Evolutionary conservation across 92 coral and sea anemone genomes (phyloP), one percentile per base, ranked within the genome.

Genomic region (Epizoanthus fatuus): DNA sequence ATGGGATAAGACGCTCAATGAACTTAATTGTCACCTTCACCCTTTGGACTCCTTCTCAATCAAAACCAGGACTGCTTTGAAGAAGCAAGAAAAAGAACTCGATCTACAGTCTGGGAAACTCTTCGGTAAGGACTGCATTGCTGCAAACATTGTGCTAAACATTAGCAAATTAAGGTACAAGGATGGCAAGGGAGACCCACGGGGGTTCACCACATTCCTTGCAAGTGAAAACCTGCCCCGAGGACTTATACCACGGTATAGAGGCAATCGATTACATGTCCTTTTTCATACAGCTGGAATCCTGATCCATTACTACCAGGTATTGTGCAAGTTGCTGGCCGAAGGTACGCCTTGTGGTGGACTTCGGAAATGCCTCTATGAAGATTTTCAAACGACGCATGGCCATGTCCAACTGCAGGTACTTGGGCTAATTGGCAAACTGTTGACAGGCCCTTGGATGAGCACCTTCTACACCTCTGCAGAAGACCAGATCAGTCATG

Each of bases 181-280:
- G 56, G 79, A 72, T 45, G 79, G 65, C 2, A 29, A 29, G 35
- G 35, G 35, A 10, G 79, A 72, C 55, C 79, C 79, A 6, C 65
- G 79, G 44, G 79, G 79, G 32, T 72, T 72, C 53, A 20, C 55
- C 35, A 29, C 35, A 20, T 72, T 72, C 38, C 79, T 74, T 74
- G 80, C 51, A 29, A 74, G 57, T 35, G 51, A 72, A 52, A 0
- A 22, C 17, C 79, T 66, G 9, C 39, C 39, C 12, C 40, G 72
- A 9, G 72, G 72, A 29, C 39, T 66, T 66, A 19, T 66, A 29
- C 72, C 72, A 29, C 2, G 72, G 5, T 66, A 66, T 29, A 66
- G 72, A 40, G 72, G 72, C 72, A 66, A 66, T 40, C 72, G 72
- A 3, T 3, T 66, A 16, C 72, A 66, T 19, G 14, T 66, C 16